Base-by-base conservation (phyloP, 1,140 invertebrate species). In the Diploscapter pachys region DNA sequence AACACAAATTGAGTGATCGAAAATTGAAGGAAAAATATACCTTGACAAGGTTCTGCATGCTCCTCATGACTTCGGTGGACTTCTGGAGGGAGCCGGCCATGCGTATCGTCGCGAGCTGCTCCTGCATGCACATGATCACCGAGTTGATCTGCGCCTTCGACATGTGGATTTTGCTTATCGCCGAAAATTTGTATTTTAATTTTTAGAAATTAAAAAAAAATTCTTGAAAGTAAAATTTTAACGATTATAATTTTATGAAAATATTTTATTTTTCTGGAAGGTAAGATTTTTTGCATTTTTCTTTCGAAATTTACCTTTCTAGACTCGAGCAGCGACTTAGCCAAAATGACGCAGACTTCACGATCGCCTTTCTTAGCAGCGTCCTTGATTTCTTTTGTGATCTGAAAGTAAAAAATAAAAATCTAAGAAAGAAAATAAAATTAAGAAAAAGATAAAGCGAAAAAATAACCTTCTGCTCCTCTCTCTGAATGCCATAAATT, bases 101-200 rank as follows among this genome's bases (percentile, higher is more conserved):
- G 82, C 93, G 90, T 70, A 97, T 88, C 13, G 92, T 93, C 4
- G 94, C 93, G 78, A 98, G 87, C 86, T 99, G 96, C 87, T 98
- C 95, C 86, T 97, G 96, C 94, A 99, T 98, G 87, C 95, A 93
- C 87, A 98, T 89, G 72, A 94, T 92, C 11, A 99, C 91, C 2
- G 96, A 98, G 86, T 96, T 98, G 4, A 99, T 87, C 80, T 98
- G 95, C n/a, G 96, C 95, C 88, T 98, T 98, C 0, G 93, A 93
- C 0, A 93, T 92, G 84, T 96, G 92, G 72, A 99, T 92, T 87
- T 95, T 94, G 80, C 89, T 92, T 50, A 95, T 68, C 4, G 82
- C 77, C 79, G 80, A 62, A 65, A 78, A 9, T 76, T 75, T 50
- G 52, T 31, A 55, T 64, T 57, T 53, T 13, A 4, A 13, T 76